phyloP scores from a whole-genome alignment of 2,888 invertebrate genomes.

The Eumacrocentrus americanus region DNA sequence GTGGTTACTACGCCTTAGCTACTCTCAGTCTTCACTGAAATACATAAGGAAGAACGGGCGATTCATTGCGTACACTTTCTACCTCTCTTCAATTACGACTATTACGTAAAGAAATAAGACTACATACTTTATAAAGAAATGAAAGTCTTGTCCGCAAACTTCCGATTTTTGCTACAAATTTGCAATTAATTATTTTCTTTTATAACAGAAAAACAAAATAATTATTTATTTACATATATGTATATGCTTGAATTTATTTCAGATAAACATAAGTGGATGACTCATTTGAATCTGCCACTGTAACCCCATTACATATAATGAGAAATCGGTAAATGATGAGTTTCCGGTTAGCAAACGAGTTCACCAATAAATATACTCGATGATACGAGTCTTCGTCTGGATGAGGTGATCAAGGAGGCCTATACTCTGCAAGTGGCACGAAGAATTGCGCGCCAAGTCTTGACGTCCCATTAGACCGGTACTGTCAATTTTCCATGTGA shows the following conservation, averaged over 20 bases:
- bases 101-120: conserved; percentile 28
- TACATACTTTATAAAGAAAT: conserved; percentile 19
- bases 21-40: not conserved
- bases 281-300: conserved; percentile 13
- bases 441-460: conserved; percentile 2
- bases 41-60: conserved; percentile 19
- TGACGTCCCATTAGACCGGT: conserved; percentile 25
- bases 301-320: conserved; percentile 21
- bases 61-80: conserved; percentile 36
- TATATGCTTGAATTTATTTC: no score
- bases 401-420: conserved; percentile 15
- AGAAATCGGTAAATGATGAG: conserved; percentile 29
- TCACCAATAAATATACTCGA: conserved; percentile 24
- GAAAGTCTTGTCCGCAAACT: conserved; percentile 8
- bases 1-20: not conserved
- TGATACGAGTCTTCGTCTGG: conserved; percentile 10
- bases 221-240: no score
- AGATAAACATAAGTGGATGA: no score
- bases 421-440: conserved; percentile 20
- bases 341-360: conserved; percentile 29
- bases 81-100: conserved; percentile 36
- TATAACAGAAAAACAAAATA: not conserved
- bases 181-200: not conserved
- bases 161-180: not conserved
- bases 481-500: conserved; percentile 20